phyloP scores from a whole-genome alignment of 2,113 vertebrate genomes.

The Erpornis zantholeuca region DNA sequence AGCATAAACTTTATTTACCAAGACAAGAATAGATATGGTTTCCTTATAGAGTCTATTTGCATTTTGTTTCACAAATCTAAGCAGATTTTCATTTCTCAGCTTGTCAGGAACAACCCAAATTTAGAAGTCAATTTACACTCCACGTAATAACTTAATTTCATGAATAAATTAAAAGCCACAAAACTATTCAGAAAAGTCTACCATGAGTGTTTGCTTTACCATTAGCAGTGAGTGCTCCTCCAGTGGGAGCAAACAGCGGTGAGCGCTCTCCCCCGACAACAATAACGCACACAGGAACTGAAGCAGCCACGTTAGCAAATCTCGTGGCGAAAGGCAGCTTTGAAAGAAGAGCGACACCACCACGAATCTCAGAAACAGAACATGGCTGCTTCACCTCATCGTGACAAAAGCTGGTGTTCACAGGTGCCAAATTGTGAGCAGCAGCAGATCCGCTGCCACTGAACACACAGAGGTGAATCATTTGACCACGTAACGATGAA shows the following conservation, averaged over 20 bases:
- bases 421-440: accelerated
- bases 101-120: not conserved
- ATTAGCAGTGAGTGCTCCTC: not conserved
- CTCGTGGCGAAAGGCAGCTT: not conserved
- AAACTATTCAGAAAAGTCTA: not conserved
- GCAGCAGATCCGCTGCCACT: not conserved
- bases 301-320: not conserved
- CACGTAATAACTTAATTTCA: not conserved
- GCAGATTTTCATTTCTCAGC: not conserved
- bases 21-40: not conserved
- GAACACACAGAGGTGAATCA: accelerated
- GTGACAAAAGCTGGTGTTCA: not conserved
- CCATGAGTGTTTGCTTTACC: not conserved
- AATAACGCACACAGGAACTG: not conserved
- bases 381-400: not conserved
- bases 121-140: not conserved
- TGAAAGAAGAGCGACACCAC: not conserved
- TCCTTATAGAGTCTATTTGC: not conserved
- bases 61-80: not conserved
- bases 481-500: not conserved
- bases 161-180: not conserved
- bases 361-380: not conserved
- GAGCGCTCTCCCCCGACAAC: not conserved
- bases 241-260: not conserved
- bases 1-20: not conserved